These are phyloP conservation scores for Tautogolabrus adspersus DNA, from an alignment of 2,113 vertebrate genomes.

Conservation along the genomic window DNA sequence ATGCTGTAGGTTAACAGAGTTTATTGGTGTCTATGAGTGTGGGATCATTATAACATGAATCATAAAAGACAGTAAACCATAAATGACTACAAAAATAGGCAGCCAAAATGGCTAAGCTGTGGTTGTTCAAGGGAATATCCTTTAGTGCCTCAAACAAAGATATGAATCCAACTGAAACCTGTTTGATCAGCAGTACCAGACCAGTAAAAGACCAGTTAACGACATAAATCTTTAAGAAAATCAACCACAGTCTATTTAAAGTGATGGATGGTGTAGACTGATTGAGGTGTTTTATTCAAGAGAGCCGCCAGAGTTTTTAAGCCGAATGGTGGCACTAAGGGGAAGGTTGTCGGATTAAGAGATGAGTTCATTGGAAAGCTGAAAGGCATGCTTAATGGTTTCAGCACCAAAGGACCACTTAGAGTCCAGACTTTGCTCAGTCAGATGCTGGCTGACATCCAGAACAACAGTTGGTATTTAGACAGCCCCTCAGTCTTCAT, in stretches of 20 bases:
- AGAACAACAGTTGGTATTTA: slow-evolving; percentile 12
- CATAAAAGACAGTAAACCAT: neutral
- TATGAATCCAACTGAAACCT: neutral
- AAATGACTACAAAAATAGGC: neutral
- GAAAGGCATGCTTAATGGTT: neutral
- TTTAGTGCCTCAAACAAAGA: neutral
- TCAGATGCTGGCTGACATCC: slow-evolving; percentile 5
- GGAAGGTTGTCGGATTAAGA: neutral
- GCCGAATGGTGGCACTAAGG: neutral
- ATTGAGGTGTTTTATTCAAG: neutral
- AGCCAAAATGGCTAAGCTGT: neutral
- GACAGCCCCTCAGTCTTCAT: slow-evolving; percentile 24
- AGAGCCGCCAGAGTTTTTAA: neutral
- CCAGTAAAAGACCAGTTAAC: neutral
- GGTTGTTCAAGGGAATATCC: slow-evolving; percentile 1
- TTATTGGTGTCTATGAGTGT: neutral
- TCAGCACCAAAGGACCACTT: slow-evolving; percentile 3
- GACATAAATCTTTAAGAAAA: neutral
- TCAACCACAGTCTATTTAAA: neutral
- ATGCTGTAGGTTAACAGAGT: neutral
- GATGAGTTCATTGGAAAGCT: neutral
- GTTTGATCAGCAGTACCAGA: neutral
- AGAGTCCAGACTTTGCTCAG: neutral
- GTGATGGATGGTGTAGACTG: neutral
- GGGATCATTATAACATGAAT: neutral